Conservation (phyloP, 2,888 invertebrate genomes). For the Drosophila barbarae region DNA sequence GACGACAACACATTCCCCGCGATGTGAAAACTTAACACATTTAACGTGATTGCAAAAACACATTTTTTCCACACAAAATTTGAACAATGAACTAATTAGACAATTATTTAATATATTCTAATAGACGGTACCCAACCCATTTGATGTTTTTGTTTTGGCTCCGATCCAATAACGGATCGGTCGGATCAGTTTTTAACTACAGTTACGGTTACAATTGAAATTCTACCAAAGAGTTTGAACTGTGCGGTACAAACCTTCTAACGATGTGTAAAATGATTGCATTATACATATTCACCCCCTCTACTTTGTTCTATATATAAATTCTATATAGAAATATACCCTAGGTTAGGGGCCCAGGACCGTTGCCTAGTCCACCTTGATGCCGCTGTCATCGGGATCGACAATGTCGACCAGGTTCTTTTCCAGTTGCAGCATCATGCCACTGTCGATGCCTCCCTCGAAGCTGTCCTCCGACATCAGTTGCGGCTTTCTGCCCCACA, state of each 20-base stretch:
- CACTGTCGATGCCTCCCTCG: conserved; percentile 82
- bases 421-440: conserved; percentile 84
- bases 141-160: conserved; percentile 39
- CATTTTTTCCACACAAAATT: conserved; percentile 41
- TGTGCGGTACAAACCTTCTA: conserved; percentile 67
- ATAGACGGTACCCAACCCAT: conserved; percentile 58
- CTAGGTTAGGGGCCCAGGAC: conserved; percentile 6
- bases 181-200: conserved; percentile 50
- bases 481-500: conserved; percentile 50
- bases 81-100: conserved; percentile 58
- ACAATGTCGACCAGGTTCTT: conserved; percentile 82
- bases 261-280: conserved; percentile 53
- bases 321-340: conserved; percentile 32
- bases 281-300: conserved; percentile 40
- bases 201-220: conserved; percentile 40
- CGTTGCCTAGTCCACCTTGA: conserved; percentile 67
- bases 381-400: conserved; percentile 76
- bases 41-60: conserved; percentile 32
- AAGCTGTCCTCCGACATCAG: conserved; percentile 66
- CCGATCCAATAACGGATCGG: conserved; percentile 60
- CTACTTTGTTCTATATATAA: conserved; percentile 25
- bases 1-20: conserved; percentile 22
- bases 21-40: conserved; percentile 33
- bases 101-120: conserved; percentile 67
- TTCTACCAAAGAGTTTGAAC: conserved; percentile 60